Evolutionary conservation across 2,797 vertebrate genomes (phyloP), one percentile per base, ranked within the genome.

Genomic region (Diglossa cyanea): DNA sequence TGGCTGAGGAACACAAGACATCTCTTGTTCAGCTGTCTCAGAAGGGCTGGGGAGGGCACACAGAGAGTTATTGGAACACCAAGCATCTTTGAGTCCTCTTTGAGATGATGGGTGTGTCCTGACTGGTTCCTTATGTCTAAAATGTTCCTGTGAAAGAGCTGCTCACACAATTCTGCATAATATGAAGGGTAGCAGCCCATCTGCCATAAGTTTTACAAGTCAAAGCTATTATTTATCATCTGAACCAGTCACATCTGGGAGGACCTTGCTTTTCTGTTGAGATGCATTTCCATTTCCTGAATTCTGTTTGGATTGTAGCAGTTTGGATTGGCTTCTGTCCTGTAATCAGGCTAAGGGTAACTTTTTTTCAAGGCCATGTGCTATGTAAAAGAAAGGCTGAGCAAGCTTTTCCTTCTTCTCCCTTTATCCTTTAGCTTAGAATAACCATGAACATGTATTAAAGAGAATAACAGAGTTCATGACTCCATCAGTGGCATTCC

Each of bases 31-130:
- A 57, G 31, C 12, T 61, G 6, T n/a, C n/a, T 81, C 54, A 28
- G 42, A 71, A 54, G 23, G 11, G 1, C 0, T 81, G 33, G 24
- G 16, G 18, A 54, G 14, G 15, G 1, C 12, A 35, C 4, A 4
- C 12, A 30, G 9, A 11, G 35, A 55, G 33, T 11, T 72, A 31
- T 35, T 62, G 26, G 23, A 81, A 33, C 6, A 54, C 33, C n/a
- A 86, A 15, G 61, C 3, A 28, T 42, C 72, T 62, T 77, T 20
- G 28, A 6, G 20, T 66, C 28, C 48, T 73, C 26, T 57, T 71
- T 65, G 30, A 39, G 47, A 37, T 17, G 17, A 13, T 31, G 31
- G 17, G 25, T 80, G 24, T 0, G 0, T 47, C 54, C 54, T 4
- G 1, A 23, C 13, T 75, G 47, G 21, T 51, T 40, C 65, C 10